These are phyloP conservation scores for Callaeas wilsoni DNA, from an alignment of 2,113 vertebrate genomes.

Conservation along the genomic window DNA sequence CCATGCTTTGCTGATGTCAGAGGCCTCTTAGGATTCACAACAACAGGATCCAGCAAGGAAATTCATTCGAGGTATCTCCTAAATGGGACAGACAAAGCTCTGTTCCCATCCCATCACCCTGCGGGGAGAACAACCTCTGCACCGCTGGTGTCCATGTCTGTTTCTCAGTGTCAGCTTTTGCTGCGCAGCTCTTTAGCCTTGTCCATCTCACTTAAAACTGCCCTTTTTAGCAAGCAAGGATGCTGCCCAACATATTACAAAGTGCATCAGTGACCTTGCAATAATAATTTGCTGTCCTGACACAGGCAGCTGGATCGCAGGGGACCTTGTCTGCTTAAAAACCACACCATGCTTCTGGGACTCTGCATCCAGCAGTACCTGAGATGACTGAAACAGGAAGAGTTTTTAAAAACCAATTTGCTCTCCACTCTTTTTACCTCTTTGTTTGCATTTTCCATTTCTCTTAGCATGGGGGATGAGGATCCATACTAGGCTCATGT, in stretches of 20 bases:
- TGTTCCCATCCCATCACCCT: not conserved
- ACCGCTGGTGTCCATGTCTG: not conserved
- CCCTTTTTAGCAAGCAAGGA: not conserved
- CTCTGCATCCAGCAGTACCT: not conserved
- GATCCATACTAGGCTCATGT: not conserved
- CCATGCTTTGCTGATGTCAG: not conserved
- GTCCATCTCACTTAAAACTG: not conserved
- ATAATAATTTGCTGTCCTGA: slow-evolving; percentile 6
- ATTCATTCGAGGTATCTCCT: not conserved
- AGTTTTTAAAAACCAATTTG: slow-evolving; percentile 33
- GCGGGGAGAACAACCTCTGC: not conserved
- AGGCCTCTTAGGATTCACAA: not conserved
- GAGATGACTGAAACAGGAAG: slow-evolving; percentile 14
- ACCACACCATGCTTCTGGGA: not conserved
- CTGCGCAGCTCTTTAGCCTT: not conserved
- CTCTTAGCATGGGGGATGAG: not conserved
- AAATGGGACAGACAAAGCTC: not conserved
- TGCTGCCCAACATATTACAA: not conserved
- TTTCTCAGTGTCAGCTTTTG: not conserved
- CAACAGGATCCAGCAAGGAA: not conserved
- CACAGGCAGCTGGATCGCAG: not conserved
- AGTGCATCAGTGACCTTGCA: not conserved
- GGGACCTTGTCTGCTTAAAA: slow-evolving; percentile 7
- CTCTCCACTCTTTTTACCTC: not conserved
- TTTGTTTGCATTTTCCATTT: slow-evolving; percentile 51